Conservation (phyloP, 2,113 vertebrate species). For the Gadus macrocephalus region DNA sequence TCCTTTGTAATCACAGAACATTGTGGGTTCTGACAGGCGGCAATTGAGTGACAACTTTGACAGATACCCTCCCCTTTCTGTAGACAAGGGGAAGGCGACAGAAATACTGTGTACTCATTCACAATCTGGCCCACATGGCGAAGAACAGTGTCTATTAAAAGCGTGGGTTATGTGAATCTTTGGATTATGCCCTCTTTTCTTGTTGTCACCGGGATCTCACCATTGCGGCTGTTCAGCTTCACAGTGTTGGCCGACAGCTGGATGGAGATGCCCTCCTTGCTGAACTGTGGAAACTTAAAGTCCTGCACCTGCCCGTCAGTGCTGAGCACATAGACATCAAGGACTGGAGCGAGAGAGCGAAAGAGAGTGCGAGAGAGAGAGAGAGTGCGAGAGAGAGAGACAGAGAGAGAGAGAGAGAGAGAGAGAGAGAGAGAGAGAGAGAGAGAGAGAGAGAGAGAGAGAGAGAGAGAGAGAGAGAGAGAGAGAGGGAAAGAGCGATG, state of each 20-base stretch:
- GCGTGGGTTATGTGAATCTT: constrained; percentile 1
- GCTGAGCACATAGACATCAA: constrained; percentile 94
- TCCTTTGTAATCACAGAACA: constrained; percentile 17
- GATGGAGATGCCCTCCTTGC: constrained; percentile 88
- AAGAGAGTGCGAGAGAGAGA: not conserved
- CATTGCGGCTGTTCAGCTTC: constrained; percentile 97
- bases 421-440: constrained; percentile 13
- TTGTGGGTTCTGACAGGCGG: constrained; percentile 29
- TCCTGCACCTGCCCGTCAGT: constrained; percentile 98
- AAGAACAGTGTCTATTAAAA: not conserved
- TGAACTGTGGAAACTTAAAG: constrained; percentile 93
- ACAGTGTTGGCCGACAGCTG: constrained; percentile 96
- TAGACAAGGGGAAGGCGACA: constrained; percentile 16
- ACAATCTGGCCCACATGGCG: not conserved
- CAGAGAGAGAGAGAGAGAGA: not conserved
- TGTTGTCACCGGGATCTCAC: constrained; percentile 69
- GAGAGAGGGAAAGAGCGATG: too few relatives aligned
- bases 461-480: too few relatives aligned
- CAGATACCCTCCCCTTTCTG: constrained; percentile 4
- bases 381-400: not conserved
- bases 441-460: not conserved
- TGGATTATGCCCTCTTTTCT: not conserved
- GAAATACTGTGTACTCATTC: constrained; percentile 18
- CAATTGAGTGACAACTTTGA: constrained; percentile 11
- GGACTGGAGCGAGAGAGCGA: constrained; percentile 68